These are phyloP conservation scores for Bujurquina vittata DNA, from an alignment of 2,113 vertebrate species.

Conservation along the genomic window DNA sequence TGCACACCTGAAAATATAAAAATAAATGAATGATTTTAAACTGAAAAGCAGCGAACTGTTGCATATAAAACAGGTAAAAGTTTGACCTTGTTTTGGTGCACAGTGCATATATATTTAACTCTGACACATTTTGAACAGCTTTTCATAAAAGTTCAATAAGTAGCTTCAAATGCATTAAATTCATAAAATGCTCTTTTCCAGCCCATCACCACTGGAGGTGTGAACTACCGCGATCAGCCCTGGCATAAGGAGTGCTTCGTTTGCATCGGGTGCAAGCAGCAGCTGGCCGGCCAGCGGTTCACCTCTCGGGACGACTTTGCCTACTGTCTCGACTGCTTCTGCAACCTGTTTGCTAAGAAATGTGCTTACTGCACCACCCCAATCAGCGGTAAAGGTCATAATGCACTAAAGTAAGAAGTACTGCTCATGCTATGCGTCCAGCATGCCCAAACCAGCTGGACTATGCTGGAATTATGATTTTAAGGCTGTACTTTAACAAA, in stretches of 20 bases:
- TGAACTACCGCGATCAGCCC: conserved; percentile 93
- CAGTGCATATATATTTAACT: too few relatives aligned
- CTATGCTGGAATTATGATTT: conserved; percentile 1
- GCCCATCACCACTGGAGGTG: conserved; percentile 93
- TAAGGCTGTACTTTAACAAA: background rate
- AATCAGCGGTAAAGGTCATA: conserved; percentile 86
- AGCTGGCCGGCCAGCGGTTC: conserved; percentile 91
- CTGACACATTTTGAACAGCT: too few relatives aligned
- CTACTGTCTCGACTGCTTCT: conserved; percentile 96
- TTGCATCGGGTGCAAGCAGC: conserved; percentile 92
- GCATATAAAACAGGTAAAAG: too few relatives aligned
- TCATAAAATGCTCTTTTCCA: conserved; percentile 56
- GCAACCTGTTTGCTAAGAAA: conserved; percentile 94
- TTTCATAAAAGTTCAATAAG: too few relatives aligned
- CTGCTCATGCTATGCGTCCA: background rate
- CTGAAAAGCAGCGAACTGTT: too few relatives aligned
- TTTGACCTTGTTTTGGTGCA: too few relatives aligned
- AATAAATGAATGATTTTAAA: too few relatives aligned
- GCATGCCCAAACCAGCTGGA: background rate
- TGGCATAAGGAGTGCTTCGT: conserved; percentile 98
- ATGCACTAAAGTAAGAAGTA: background rate
- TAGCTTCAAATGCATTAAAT: background rate
- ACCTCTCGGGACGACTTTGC: conserved; percentile 93
- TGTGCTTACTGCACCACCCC: conserved; percentile 92
- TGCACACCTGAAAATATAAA: too few relatives aligned